Evolutionary conservation across 2,797 vertebrate species (phyloP), one percentile per base, ranked within the genome.

Genomic region (Sternotherus odoratus): DNA sequence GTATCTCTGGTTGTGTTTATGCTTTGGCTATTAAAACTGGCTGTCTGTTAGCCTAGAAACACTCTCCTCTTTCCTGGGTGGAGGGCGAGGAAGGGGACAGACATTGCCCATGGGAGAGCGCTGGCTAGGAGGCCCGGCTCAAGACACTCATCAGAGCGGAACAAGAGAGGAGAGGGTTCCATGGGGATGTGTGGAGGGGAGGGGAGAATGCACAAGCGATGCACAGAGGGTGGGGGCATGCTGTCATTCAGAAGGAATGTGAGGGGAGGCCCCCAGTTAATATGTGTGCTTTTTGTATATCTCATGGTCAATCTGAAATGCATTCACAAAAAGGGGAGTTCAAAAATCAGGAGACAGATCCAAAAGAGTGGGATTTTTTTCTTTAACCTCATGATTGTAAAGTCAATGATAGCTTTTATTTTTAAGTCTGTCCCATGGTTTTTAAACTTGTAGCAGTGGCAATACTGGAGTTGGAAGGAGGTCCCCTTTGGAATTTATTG

Each of bases 261-360:
- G n/a, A n/a, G 75, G 77, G 50, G 75, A 89, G 53, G 19, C 39
- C 85, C 82, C 88, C 82, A 78, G 43, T 80, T 90, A 57, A 33
- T 4, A 10, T 56, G 36, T 87, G 83, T 1, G 3, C 79, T 91
- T 81, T 33, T 46, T 87, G 87, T 24, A 74, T 26, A 4, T 85
- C 80, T 89, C 69, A 63, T 26, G 56, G 75, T 28, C 84, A 74
- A 16, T 56, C 92, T 92, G 63, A 74, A 95, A 90, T 77, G 69
- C 39, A 69, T 74, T 33, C 13, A 57, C 80, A 72, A 50, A 50
- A 87, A 87, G 87, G 50, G 80, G 74, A 46, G 39, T 46, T 74
- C 39, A 46, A 46, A 46, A 74, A 46, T 72, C 24, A 74, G 12
- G 69, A 46, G 69, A 74, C 23, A 16, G 39, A 74, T 46, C 4